phyloP scores from a whole-genome alignment of 2,888 invertebrate species.

The Drosophila algonquin region DNA sequence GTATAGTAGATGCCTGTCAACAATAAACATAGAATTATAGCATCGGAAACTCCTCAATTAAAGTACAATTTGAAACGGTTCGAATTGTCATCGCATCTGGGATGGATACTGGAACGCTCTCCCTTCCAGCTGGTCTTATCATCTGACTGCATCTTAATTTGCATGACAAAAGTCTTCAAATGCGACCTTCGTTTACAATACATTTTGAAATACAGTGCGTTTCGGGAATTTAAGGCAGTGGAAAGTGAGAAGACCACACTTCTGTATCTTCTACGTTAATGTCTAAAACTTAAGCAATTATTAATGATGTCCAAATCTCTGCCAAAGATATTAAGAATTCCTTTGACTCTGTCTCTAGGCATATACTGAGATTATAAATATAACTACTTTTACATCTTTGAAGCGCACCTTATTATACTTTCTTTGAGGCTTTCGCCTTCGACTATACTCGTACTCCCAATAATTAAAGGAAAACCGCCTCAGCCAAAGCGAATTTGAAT shows the following conservation, averaged over 20 bases:
- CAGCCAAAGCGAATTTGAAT: slow-evolving; percentile 68
- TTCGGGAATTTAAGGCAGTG: background rate
- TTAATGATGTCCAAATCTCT: too few relatives aligned
- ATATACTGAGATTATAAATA: background rate
- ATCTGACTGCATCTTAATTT: slow-evolving; percentile 64
- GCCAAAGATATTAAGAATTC: too few relatives aligned
- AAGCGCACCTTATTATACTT: too few relatives aligned
- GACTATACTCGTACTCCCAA: slow-evolving; percentile 3
- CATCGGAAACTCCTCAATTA: background rate
- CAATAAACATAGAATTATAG: background rate
- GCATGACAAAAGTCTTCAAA: slow-evolving; percentile 49
- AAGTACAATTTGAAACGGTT: background rate
- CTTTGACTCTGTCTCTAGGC: too few relatives aligned
- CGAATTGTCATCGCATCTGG: slow-evolving; percentile 4
- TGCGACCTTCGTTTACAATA: background rate
- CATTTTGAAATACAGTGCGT: background rate
- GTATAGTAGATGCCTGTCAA: slow-evolving; percentile 91
- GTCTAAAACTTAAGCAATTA: too few relatives aligned
- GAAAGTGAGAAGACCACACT: too few relatives aligned
- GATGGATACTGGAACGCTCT: background rate
- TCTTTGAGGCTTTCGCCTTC: background rate
- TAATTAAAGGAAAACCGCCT: slow-evolving; percentile 32
- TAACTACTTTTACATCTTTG: too few relatives aligned
- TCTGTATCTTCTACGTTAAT: too few relatives aligned
- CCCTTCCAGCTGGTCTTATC: slow-evolving; percentile 34